Conservation (phyloP, 2,113 vertebrate species). For the western clawed frog (Xenopus tropicalis) region UCB_Xtro_10.0 CM004447.2:120272501-120273000, state of each 20-base stretch:
- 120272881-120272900: too few species aligned
- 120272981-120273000: too few species aligned
- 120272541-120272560: slow-evolving; percentile 33
- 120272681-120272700: slow-evolving; percentile 43
- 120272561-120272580: slow-evolving; percentile 26
- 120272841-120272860: too few species aligned
- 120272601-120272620: slow-evolving; percentile 35
- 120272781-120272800: too few species aligned
- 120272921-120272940: too few species aligned
- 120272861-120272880: too few species aligned
- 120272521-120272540: slow-evolving; percentile 32
- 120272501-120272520: slow-evolving; percentile 38
- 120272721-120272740: slow-evolving; percentile 36
- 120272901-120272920: too few species aligned
- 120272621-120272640: slow-evolving; percentile 34
- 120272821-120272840: too few species aligned
- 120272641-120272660: slow-evolving; percentile 43
- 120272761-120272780: too few species aligned
- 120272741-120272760: slow-evolving; percentile 37
- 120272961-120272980: too few species aligned
- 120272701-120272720: slow-evolving; percentile 17
- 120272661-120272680: slow-evolving; percentile 43
- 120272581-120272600: slow-evolving; percentile 37
- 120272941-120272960: too few species aligned
- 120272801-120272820: too few species aligned